phyloP scores from a whole-genome alignment of 2,113 vertebrate species.

The Aplodontia rufa region DNA sequence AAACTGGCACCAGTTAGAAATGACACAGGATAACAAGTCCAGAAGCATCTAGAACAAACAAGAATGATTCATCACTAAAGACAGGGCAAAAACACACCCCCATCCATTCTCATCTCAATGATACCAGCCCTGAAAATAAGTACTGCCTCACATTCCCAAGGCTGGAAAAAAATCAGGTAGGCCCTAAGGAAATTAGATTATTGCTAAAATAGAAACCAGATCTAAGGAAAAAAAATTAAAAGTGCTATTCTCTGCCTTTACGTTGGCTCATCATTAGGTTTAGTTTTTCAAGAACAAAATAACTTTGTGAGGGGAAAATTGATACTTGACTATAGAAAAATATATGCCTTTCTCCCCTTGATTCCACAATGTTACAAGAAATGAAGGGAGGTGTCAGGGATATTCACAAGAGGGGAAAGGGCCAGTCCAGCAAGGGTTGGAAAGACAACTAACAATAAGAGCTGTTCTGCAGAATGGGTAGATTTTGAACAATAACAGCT shows the following conservation, averaged over 20 bases:
- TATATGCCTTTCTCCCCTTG: background rate
- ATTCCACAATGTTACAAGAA: background rate
- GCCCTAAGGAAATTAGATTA: background rate
- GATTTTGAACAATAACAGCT: background rate
- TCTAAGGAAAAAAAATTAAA: conserved; percentile 16
- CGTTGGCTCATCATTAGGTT: background rate
- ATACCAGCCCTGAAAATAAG: conserved; percentile 8
- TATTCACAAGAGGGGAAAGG: background rate
- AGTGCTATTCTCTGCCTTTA: background rate
- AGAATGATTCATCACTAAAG: conserved; percentile 73
- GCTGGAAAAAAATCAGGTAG: background rate
- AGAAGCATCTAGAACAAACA: conserved; percentile 81
- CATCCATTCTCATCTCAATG: conserved; percentile 49
- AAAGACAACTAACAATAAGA: background rate
- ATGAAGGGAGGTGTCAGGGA: background rate
- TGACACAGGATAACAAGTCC: conserved; percentile 72
- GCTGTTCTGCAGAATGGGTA: background rate
- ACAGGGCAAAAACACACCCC: conserved; percentile 39
- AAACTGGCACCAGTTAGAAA: conserved; percentile 73
- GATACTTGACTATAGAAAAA: conserved; percentile 6
- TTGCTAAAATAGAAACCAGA: conserved; percentile 32
- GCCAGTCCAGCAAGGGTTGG: background rate
- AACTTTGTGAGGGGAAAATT: background rate
- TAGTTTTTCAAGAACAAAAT: conserved; percentile 1
- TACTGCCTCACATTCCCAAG: background rate